These are phyloP conservation scores for Conchocele bisecta DNA, from an alignment of 2,888 invertebrate genomes.

Conservation along the genomic window DNA sequence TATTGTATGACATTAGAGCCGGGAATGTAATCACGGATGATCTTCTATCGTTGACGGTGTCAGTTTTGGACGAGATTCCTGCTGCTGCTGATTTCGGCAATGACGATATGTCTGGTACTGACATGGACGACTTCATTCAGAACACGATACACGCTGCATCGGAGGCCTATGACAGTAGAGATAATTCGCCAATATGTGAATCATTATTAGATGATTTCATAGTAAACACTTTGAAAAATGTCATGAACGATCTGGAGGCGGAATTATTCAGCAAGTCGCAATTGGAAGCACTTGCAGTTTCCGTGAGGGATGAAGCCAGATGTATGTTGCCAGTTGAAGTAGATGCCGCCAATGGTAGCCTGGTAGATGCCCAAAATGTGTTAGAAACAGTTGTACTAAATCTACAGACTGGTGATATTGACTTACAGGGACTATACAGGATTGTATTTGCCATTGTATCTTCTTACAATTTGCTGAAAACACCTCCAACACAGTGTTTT, in stretches of 20 bases:
- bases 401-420: conserved; percentile 37
- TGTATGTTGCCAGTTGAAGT: neutral
- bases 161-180: conserved; percentile 35
- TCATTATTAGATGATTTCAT: conserved; percentile 63
- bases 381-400: conserved; percentile 28
- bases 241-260: conserved; percentile 59
- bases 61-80: conserved; percentile 40
- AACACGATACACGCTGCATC: conserved; percentile 51
- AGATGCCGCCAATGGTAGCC: neutral
- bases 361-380: conserved; percentile 31
- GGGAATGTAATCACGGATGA: conserved; percentile 58
- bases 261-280: conserved; percentile 54
- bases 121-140: conserved; percentile 54
- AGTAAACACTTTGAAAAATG: conserved; percentile 50
- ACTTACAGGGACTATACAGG: conserved; percentile 42
- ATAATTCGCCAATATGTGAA: conserved; percentile 59
- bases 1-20: conserved; percentile 56
- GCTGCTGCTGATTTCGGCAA: conserved; percentile 7
- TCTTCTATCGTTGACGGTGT: conserved; percentile 59
- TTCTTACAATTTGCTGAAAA: conserved; percentile 49
- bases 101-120: conserved; percentile 33
- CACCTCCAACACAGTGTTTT: conserved; percentile 12
- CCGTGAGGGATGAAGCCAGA: conserved; percentile 49
- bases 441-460: conserved; percentile 54
- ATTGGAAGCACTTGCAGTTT: conserved; percentile 49